Evolutionary conservation across 2,113 vertebrate genomes (phyloP), one percentile per base, ranked within the genome.

Genomic region (Crotalus helleri): DNA sequence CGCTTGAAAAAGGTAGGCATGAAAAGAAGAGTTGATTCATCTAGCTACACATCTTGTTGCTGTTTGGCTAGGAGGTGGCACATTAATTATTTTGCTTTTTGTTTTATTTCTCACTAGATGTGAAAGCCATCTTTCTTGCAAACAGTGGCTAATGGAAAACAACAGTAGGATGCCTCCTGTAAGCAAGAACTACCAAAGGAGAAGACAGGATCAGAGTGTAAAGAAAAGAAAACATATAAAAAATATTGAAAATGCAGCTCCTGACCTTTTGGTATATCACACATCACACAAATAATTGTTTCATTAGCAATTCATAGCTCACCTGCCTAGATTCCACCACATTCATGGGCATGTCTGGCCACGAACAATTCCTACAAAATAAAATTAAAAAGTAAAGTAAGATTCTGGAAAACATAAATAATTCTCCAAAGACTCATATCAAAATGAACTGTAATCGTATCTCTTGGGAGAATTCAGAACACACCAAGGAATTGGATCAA

Each of bases 381-480:
- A 26, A 93, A 92, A 90, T 39, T 29, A 85, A 85, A 86, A 95
- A 39, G 19, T 92, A 87, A 88, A 69, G 44, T 94, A 91, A 93
- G 58, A 88, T 46, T 87, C 46, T 54, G 17, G 53, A n/a, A 26
- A 58, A 57, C 33, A 29, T 91, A 87, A 88, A 19, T 57, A 29
- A 58, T 74, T 51, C 33, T 86, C 74, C 19, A 91, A 53, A 69
- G 29, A 5, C n/a, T 69, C 26, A n/a, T 51, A 91, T 9, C 44
- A 81, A 81, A 87, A 49, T 26, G 49, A 86, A 21, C 55, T 86
- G 55, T 51, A 90, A 44, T 55, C 90, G 46, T 39, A 53, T 19
- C 58, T 88, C 85, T 39, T 55, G 61, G 7, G 61, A 88, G 55
- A 17, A 46, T 49, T 26, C 51, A 44, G 59, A 88, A 89, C n/a